A percentile compares a stretch with the other conserved stretches of the same genome.
Conservation (phyloP, 2,797 vertebrate genomes). For the Adrianichthys oophorus region DNA sequence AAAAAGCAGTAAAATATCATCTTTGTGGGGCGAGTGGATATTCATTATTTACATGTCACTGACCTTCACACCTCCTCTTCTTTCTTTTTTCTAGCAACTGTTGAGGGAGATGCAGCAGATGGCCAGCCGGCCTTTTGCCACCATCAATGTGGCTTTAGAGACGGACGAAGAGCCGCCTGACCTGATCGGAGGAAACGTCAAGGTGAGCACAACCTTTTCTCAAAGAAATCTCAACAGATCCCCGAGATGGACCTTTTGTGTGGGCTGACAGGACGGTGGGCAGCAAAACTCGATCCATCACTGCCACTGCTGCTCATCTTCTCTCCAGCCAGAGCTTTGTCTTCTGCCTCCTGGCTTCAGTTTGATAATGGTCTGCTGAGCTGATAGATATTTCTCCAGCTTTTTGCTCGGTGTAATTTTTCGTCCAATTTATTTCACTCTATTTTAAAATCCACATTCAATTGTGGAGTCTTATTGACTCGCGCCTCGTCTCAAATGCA, state of each 20-base stretch:
- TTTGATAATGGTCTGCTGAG: constrained; percentile 10
- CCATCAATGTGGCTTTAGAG: constrained; percentile 98
- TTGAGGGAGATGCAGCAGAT: constrained; percentile 99
- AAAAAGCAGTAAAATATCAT: no score
- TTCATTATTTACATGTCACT: constrained; percentile 34
- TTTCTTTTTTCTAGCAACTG: constrained; percentile 86
- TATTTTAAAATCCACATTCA: no score
- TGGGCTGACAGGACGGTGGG: background rate
- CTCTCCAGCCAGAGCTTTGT: constrained; percentile 18
- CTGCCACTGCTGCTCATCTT: constrained; percentile 12
- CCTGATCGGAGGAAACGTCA: constrained; percentile 96
- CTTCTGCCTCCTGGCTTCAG: constrained; percentile 3
- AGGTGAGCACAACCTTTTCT: constrained; percentile 81
- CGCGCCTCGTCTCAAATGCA: no score
- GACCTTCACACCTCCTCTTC: constrained; percentile 37
- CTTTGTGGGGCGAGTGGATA: constrained; percentile 5
- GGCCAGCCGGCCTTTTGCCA: constrained; percentile 98
- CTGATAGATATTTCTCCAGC: constrained; percentile 1
- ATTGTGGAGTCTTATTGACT: no score
- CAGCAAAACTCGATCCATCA: constrained; percentile 19
- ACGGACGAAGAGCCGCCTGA: constrained; percentile 97
- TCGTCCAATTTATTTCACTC: no score
- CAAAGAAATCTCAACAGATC: constrained; percentile 1
- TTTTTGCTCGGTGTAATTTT: no score
- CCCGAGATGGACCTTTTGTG: constrained; percentile 8